Evolutionary conservation across 2,797 vertebrate species (phyloP), one percentile per base, ranked within the genome.

Genomic region (Coregonus ussuriensis): DNA sequence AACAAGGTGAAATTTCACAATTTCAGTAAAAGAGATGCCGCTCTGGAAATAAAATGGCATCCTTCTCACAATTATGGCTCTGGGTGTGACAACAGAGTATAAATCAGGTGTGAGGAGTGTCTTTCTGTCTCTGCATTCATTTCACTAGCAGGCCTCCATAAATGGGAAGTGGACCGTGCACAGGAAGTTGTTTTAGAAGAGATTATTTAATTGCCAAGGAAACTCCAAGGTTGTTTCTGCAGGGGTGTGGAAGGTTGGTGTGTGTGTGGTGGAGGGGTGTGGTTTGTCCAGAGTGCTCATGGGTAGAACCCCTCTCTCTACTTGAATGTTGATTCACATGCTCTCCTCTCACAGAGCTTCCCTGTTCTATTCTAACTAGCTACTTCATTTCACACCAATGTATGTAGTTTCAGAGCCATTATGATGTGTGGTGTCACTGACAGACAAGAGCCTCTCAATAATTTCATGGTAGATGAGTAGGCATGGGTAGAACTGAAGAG

Each of bases 1-100:
- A 86, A 83, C 90, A 94, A 95, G 92, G 92, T 94, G 91, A 92
- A 90, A 93, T 93, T 94, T 94, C 91, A 94, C 93, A 88, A 91
- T 94, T 93, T 92, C 93, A 88, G 89, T 93, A 86, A 93, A 93
- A 86, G 71, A 71, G 71, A n/a, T n/a, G n/a, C n/a, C n/a, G n/a
- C n/a, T n/a, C n/a, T n/a, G n/a, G 59, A 82, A 87, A 89, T 86
- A 90, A 91, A 89, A 90, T 80, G 72, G 78, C 77, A 84, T 87
- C 82, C 83, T 89, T 91, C 84, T 85, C 77, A 87, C 89, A 90
- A 92, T 91, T 90, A 90, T 75, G 77, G 87, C 83, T 77, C 76
- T 79, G 76, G 84, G 89, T 89, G 84, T 89, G 89, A 91, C 86
- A 91, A 86, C 76, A 63, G 85, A 79, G 82, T 77, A 90, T 93